Evolutionary conservation across 2,797 vertebrate genomes (phyloP).

Genomic region (Aselliscus stoliczkanus): DNA sequence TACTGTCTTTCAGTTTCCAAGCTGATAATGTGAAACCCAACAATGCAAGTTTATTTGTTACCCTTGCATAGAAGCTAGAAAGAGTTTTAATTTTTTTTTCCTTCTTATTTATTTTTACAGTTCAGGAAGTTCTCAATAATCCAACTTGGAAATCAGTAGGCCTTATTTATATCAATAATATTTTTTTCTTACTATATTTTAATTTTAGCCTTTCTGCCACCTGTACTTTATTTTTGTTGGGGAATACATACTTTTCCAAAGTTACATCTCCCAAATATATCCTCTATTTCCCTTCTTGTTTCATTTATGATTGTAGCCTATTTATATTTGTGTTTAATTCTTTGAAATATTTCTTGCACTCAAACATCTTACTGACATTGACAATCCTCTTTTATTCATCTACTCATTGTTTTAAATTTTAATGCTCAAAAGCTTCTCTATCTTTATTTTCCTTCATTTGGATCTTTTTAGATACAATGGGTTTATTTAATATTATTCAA

Average conservation of each 20-base stretch:
- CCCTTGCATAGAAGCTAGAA: background rate
- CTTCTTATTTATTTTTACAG: background rate
- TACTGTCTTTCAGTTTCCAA: background rate
- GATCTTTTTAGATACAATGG: background rate
- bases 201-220: background rate
- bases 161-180: background rate
- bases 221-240: background rate
- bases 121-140: background rate
- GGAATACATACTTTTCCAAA: background rate
- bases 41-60: background rate
- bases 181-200: background rate
- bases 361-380: background rate
- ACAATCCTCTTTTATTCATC: background rate
- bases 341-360: background rate
- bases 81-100: background rate
- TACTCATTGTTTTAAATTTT: background rate
- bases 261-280: background rate
- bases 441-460: background rate
- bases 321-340: background rate
- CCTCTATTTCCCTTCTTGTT: background rate
- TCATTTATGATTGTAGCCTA: background rate
- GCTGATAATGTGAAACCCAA: background rate
- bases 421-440: background rate
- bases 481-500: background rate
- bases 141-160: background rate